These are phyloP conservation scores for Lamprologus callipterus DNA, from an alignment of 2,113 vertebrate species.

Conservation along the genomic window DNA sequence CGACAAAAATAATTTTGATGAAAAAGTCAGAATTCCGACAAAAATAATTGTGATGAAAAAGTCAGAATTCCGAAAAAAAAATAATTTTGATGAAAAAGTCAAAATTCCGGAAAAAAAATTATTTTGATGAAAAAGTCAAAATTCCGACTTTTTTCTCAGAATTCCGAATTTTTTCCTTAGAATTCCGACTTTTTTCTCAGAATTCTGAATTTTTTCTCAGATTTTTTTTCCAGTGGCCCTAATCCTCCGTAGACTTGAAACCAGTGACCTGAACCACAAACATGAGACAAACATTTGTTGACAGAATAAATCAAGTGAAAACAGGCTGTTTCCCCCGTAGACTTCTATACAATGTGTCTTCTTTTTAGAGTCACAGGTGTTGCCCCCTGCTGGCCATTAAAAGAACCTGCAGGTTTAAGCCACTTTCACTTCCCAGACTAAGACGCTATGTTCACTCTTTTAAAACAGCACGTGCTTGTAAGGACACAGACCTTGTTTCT, in stretches of 20 bases:
- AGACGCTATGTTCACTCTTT: neutral
- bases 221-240: too few species aligned
- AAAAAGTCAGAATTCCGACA: too few species aligned
- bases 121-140: too few species aligned
- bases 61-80: too few species aligned
- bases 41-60: too few species aligned
- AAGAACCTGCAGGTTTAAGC: accelerated
- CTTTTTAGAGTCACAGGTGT: neutral
- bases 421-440: neutral
- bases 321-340: accelerated
- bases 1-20: too few species aligned
- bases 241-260: neutral
- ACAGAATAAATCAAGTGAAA: neutral
- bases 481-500: neutral
- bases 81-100: too few species aligned
- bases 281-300: neutral
- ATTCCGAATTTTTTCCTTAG: too few species aligned
- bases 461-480: neutral
- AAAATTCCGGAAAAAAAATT: too few species aligned
- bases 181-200: too few species aligned
- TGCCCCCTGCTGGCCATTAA: neutral
- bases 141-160: too few species aligned
- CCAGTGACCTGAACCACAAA: accelerated
- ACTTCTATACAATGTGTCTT: neutral
- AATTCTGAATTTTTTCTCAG: too few species aligned